phyloP scores from a whole-genome alignment of 2,797 vertebrate species.

The Orientallactaga sibirica region DNA sequence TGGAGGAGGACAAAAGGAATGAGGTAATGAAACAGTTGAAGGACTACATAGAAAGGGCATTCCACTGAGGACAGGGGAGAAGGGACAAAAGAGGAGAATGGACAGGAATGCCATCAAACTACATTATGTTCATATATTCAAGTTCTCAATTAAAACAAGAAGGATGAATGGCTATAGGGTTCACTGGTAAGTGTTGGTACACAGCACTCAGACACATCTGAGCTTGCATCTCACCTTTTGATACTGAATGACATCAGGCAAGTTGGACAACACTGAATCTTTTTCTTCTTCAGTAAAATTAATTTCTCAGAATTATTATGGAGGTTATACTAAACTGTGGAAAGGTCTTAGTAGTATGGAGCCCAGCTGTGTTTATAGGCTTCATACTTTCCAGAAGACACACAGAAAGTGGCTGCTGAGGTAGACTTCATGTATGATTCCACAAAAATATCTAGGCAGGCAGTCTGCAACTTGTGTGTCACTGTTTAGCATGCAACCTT shows the following conservation, averaged over 20 bases:
- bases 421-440: slow-evolving; percentile 34
- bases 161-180: not conserved
- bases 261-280: not conserved
- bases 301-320: not conserved
- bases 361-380: not conserved
- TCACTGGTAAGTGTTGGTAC: not conserved
- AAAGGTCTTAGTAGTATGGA: not conserved
- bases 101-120: too few species aligned
- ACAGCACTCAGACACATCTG: not conserved
- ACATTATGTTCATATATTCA: too few species aligned
- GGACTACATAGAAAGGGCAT: too few species aligned
- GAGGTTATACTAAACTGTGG: not conserved
- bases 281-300: slow-evolving; percentile 33
- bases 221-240: slow-evolving; percentile 1
- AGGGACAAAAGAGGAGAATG: too few species aligned
- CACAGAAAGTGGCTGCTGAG: not conserved
- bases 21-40: too few species aligned
- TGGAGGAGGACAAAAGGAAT: too few species aligned
- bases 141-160: not conserved
- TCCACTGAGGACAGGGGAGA: too few species aligned
- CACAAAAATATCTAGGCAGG: not conserved
- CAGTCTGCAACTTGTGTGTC: not conserved
- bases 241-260: not conserved
- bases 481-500: not conserved
- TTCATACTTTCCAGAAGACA: not conserved